Base-by-base conservation (phyloP, 2,797 vertebrate species). In the Aratinga solstitialis region DNA sequence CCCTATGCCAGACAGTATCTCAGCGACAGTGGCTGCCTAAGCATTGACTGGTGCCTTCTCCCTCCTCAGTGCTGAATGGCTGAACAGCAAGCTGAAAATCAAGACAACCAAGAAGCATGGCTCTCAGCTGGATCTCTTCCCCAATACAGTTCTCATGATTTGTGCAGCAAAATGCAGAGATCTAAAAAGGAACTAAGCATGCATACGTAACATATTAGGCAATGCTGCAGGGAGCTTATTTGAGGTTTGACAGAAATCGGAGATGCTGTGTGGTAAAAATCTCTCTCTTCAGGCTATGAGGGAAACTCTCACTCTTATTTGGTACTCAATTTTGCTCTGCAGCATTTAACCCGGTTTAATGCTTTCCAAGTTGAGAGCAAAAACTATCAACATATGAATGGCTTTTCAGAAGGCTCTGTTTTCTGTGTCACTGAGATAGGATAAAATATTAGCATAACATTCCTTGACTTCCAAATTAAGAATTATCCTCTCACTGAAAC, bases 141-240 rank as follows among this genome's bases (percentile, higher is more conserved):
- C 83, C 75, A 36, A 3, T 47, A 82, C 78, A 73, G 47, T 40
- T 59, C 47, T 79, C 18, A 32, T 5, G 26, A 53, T 32, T 66
- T 45, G 32, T 65, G 29, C 30, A 87, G 56, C n/a, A 61, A 40
- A 71, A 32, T 11, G 30, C 24, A 43, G 15, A 20, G 45, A 67
- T 45, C 23, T 12, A 48, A 63, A 71, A 42, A 82, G 43, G 40
- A 53, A 43, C 40, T 51, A 76, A 71, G n/a, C 2, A 50, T 10
- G 65, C 10, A 9, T 3, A 53, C 0, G 0, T 4, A 68, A 58
- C 3, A 1, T 8, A 36, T 20, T 5, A 72, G 5, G 42, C 43
- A 91, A 69, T 5, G 51, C 5, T 22, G 13, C 59, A 74, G 43
- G 48, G 2, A 68, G 10, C 12, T 77, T 61, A 54, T n/a, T 32